A percentile compares a stretch with the other conserved stretches of the same genome.
phyloP scores from a whole-genome alignment of 1,140 invertebrate species.

The Chelonus insularis region DNA sequence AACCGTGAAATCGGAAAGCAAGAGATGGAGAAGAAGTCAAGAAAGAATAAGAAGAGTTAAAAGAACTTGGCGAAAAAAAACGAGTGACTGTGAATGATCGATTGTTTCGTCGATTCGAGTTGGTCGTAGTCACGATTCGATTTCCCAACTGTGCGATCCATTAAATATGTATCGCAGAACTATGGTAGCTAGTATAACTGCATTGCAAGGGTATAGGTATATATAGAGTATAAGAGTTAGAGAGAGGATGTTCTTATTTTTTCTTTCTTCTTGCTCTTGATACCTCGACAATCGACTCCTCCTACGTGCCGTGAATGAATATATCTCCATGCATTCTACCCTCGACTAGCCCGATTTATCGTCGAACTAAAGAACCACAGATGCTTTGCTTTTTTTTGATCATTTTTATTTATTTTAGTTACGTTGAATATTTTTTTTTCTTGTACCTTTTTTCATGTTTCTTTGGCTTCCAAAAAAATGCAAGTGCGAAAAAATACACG shows the following conservation, averaged over 20 bases:
- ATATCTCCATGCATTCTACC: constrained; percentile 2
- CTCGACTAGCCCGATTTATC: constrained; percentile 16
- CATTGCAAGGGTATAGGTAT: background rate
- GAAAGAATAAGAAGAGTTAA: constrained; percentile 15
- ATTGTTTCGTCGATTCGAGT: constrained; percentile 20
- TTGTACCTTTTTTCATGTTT: background rate
- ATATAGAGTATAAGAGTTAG: background rate
- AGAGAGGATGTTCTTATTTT: background rate
- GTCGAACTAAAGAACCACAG: background rate
- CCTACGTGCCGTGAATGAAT: constrained; percentile 27
- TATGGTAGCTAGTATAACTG: constrained; percentile 8
- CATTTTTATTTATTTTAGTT: too few species aligned
- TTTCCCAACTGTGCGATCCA: constrained; percentile 27
- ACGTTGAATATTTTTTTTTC: background rate
- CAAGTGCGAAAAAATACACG: background rate
- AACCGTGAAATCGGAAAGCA: constrained; percentile 25
- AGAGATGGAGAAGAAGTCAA: constrained; percentile 3
- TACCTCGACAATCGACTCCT: constrained; percentile 25
- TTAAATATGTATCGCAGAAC: constrained; percentile 29
- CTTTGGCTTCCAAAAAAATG: background rate
- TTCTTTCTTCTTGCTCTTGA: background rate
- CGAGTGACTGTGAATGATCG: constrained; percentile 14
- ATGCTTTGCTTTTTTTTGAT: background rate
- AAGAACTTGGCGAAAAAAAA: constrained; percentile 7
- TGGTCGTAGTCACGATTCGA: background rate